Percentiles rank a stretch among this genome's conserved stretches.
Conservation (phyloP, 2,888 invertebrate species). For the Apantesis nais region DNA sequence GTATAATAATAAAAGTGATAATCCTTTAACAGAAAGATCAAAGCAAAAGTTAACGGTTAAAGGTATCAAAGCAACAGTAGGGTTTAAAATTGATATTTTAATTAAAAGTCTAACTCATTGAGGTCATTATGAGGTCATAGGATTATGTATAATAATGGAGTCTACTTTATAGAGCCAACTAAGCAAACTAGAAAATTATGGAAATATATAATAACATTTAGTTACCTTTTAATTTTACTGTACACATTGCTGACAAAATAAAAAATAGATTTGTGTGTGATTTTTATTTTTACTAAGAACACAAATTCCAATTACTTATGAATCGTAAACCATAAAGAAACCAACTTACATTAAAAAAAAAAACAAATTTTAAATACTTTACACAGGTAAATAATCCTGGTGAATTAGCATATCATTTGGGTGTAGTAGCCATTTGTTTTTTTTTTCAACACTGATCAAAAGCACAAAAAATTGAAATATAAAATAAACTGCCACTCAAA, state of each 20-base stretch:
- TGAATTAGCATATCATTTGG: constrained; percentile 1
- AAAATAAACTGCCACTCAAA: not conserved
- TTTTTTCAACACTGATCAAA: not conserved
- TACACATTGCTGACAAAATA: too few relatives aligned
- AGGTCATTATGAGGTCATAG: not conserved
- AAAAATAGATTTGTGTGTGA: too few relatives aligned
- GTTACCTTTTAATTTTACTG: not conserved
- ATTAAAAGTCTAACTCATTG: not conserved
- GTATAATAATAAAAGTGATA: not conserved
- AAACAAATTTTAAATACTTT: not conserved
- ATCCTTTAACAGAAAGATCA: too few relatives aligned
- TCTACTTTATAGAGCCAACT: not conserved
- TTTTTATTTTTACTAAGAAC: constrained; percentile 6
- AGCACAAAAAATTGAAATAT: not conserved
- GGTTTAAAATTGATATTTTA: not conserved
- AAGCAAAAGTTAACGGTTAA: not conserved
- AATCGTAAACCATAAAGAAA: constrained; percentile 20
- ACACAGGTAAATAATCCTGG: constrained; percentile 19
- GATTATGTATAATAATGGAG: not conserved
- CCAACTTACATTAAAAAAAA: constrained; percentile 11
- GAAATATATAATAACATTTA: not conserved
- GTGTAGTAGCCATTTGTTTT: not conserved
- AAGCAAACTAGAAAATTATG: not conserved
- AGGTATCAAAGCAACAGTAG: too few relatives aligned
- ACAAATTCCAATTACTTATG: constrained; percentile 17